Conservation (phyloP, 2,888 invertebrate species). For the Malthinus flaveolus region DNA sequence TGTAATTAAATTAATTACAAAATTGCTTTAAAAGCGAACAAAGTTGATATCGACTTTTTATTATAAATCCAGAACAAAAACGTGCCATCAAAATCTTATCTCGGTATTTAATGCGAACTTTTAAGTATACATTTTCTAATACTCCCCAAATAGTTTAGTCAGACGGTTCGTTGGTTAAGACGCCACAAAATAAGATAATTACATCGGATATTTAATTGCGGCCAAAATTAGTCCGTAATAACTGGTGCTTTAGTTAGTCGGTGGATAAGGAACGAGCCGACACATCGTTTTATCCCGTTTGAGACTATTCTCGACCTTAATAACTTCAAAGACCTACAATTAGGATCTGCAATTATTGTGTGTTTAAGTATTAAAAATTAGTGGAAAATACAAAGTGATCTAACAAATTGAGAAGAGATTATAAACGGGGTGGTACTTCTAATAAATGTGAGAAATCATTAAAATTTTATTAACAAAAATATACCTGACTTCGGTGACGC, state of each 20-base stretch:
- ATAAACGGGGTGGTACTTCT: slow-evolving; percentile 8
- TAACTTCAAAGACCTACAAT: slow-evolving; percentile 41
- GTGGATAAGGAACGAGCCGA: slow-evolving; percentile 35
- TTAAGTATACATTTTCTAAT: slow-evolving; percentile 38
- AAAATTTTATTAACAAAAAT: too few relatives aligned
- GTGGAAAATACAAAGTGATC: slow-evolving; percentile 46
- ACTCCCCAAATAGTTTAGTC: slow-evolving; percentile 39
- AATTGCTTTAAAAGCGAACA: slow-evolving; percentile 20
- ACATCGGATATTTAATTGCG: slow-evolving; percentile 53
- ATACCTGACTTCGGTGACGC: too few relatives aligned
- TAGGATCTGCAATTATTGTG: slow-evolving; percentile 51
- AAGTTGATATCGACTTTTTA: slow-evolving; percentile 6
- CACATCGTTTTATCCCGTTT: slow-evolving; percentile 20
- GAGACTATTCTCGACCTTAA: slow-evolving; percentile 33
- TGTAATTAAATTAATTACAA: slow-evolving; percentile 24
- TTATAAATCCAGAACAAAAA: slow-evolving; percentile 21
- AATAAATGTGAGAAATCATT: too few relatives aligned
- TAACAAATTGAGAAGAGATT: slow-evolving; percentile 21
- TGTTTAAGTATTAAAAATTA: slow-evolving; percentile 49
- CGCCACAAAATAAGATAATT: slow-evolving; percentile 56
- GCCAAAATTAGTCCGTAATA: slow-evolving; percentile 54
- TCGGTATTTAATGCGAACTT: slow-evolving; percentile 30
- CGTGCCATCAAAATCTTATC: slow-evolving; percentile 25
- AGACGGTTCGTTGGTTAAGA: slow-evolving; percentile 46
- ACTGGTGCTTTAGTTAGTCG: slow-evolving; percentile 48